Conservation (phyloP, 2,797 vertebrate genomes). For the Hybognathus amarus region DNA sequence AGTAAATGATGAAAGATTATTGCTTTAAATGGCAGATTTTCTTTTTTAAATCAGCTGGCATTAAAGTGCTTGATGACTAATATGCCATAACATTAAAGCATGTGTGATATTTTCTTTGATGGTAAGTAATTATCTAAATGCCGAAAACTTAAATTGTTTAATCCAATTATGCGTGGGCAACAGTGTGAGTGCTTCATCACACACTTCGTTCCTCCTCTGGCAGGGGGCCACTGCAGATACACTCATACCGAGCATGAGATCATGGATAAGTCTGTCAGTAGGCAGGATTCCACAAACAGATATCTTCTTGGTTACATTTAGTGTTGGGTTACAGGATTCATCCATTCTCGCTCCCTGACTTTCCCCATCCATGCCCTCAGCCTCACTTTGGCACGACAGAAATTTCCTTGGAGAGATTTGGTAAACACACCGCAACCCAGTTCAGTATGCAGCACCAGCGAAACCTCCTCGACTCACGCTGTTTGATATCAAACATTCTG, state of each 20-base stretch:
- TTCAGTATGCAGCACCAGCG: slow-evolving; percentile 29
- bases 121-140: slow-evolving; percentile 38
- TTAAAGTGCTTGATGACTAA: slow-evolving; percentile 32
- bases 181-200: slow-evolving; percentile 1
- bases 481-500: slow-evolving; percentile 53
- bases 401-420: slow-evolving; percentile 42
- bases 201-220: slow-evolving; percentile 30
- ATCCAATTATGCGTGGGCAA: slow-evolving; percentile 9
- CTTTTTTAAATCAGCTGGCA: background rate
- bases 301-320: slow-evolving; percentile 26
- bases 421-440: slow-evolving; percentile 40
- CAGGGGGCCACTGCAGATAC: slow-evolving; percentile 14
- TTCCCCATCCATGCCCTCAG: slow-evolving; percentile 13
- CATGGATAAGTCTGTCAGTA: slow-evolving; percentile 29
- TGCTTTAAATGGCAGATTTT: slow-evolving; percentile 14
- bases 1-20: slow-evolving; percentile 9
- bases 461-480: slow-evolving; percentile 21
- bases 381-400: slow-evolving; percentile 22
- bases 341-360: slow-evolving; percentile 24
- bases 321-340: slow-evolving; percentile 26
- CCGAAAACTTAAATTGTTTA: slow-evolving; percentile 12
- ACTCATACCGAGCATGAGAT: slow-evolving; percentile 32
- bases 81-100: slow-evolving; percentile 37
- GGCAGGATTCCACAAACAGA: slow-evolving; percentile 21
- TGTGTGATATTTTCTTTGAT: slow-evolving; percentile 19